phyloP scores from a whole-genome alignment of 64 coral and sea anemone genomes.

The Hydrozoanthus tunicans region DNA sequence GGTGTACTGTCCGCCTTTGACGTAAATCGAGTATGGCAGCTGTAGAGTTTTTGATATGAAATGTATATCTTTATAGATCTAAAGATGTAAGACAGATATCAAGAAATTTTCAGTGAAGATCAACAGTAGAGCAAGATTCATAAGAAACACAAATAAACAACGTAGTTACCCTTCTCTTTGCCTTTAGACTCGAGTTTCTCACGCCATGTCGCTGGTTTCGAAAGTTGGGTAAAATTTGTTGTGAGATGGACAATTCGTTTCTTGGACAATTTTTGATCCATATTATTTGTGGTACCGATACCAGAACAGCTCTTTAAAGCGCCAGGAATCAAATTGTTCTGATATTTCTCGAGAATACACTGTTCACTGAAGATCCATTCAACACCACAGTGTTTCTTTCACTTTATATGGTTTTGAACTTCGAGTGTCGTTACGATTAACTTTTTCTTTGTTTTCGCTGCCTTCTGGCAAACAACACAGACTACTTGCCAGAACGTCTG shows the following conservation, averaged over 20 bases:
- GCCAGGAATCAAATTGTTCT: neutral
- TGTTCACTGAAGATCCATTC: neutral
- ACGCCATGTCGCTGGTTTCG: constrained; percentile 10
- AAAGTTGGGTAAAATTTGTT: constrained; percentile 27
- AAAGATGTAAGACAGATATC: too few species aligned
- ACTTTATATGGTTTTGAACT: neutral
- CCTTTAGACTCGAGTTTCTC: neutral
- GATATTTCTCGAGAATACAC: neutral
- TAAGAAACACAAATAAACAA: neutral
- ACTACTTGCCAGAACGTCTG: neutral
- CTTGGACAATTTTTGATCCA: constrained; percentile 5
- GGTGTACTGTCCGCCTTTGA: too few species aligned
- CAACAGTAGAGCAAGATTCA: neutral
- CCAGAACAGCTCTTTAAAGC: neutral
- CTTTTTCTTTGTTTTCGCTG: constrained; percentile 17
- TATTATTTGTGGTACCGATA: neutral
- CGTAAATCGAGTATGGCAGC: too few species aligned
- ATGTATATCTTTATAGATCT: too few species aligned
- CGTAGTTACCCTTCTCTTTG: constrained; percentile 6
- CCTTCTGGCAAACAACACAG: neutral
- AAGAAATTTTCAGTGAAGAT: neutral
- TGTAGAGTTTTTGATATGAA: too few species aligned
- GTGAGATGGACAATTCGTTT: constrained; percentile 12
- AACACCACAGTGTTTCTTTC: neutral
- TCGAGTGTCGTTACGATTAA: neutral